Base-by-base conservation (phyloP, 2,888 invertebrate genomes). In the Anaspis maculata region DNA sequence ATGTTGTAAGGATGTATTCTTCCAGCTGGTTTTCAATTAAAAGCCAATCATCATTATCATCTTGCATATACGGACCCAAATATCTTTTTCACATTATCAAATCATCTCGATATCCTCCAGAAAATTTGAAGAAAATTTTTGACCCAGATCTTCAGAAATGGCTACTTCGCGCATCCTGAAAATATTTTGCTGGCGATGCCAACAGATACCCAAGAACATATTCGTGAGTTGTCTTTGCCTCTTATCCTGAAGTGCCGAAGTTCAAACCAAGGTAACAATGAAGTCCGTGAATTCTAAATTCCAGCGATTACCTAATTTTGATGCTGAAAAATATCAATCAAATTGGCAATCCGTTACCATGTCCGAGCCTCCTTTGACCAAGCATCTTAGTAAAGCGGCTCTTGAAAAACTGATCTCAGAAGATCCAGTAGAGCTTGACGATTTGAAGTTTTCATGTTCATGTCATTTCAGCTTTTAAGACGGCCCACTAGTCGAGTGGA, bases 91-190 rank as follows among this genome's bases (percentile, higher is more conserved):
- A n/a, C n/a, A n/a, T n/a, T n/a, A n/a, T n/a, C n/a, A n/a, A n/a
- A n/a, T n/a, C n/a, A n/a, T n/a, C 27, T n/a, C 7, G 27, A 27
- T 27, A 13, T 13, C 11, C 13, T 7, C 6, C 4, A 27, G 19
- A 27, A 26, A 7, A 30, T 25, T 26, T 27, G 10, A 30, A 10
- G 12, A 13, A 30, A 7, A 30, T 30, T 11, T 7, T 30, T 4
- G 30, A 30, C 11, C 27, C 30, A 27, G 30, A 27, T 13, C 7
- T 27, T 13, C 27, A 27, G 30, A 11, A 30, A 30, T 30, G n/a
- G n/a, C 10, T 9, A 27, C 26, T 30, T 30, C 26, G 9, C 27
- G 30, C 25, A 27, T n/a, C 19, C 5, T 19, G 19, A 19, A 19
- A 19, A 19, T 19, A 19, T 19, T 6, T 9, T 19, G 5, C 9